Evolutionary conservation across 2,797 vertebrate species (phyloP), one percentile per base, ranked within the genome.

Genomic region (Notoglanidium macrostoma): DNA sequence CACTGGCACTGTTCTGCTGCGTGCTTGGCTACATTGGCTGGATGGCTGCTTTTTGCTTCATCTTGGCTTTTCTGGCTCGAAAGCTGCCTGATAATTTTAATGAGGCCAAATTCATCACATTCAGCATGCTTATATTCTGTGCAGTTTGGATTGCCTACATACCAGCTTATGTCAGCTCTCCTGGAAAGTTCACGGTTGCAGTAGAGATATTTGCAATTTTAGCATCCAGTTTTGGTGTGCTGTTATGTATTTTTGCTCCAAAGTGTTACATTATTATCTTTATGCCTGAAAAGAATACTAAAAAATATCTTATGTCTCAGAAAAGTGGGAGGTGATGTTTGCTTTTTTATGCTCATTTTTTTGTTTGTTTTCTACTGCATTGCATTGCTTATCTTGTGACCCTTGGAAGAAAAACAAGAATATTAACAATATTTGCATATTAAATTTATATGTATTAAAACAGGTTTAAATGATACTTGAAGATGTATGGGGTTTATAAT

Each of bases 81-180:
- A 96, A 96, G 85, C 94, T 96, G 40, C 95, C 96, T 0, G 95
- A 94, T 90, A 95, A 95, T 83, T 96, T 96, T 84, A 96, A 96
- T 0, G 96, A 96, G 88, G 95, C 96, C 51, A 94, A 94, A 86
- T 92, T 96, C 83, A 96, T 96, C 91, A 95, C 95, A 1, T 96
- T 96, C 92, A 96, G 96, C 89, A 96, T 96, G 95, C 88, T 96
- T 3, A 96, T 96, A 85, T 96, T 96, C 87, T 96, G 95, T 89
- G 93, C 95, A 0, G 96, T 96, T 76, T 96, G 96, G 95, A 92
- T 95, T 35, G 94, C 95, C 12, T 96, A 96, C 44, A 91, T 96
- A 65, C 96, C 96, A 0, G 95, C 96, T 11, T 96, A 96, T 88
- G 93, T 96, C 91, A 96, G 93, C 91, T 96, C 95, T 73, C 96